Evolutionary conservation across 2,113 vertebrate genomes (phyloP).

Genomic region (Phalacrocorax brasilianus): DNA sequence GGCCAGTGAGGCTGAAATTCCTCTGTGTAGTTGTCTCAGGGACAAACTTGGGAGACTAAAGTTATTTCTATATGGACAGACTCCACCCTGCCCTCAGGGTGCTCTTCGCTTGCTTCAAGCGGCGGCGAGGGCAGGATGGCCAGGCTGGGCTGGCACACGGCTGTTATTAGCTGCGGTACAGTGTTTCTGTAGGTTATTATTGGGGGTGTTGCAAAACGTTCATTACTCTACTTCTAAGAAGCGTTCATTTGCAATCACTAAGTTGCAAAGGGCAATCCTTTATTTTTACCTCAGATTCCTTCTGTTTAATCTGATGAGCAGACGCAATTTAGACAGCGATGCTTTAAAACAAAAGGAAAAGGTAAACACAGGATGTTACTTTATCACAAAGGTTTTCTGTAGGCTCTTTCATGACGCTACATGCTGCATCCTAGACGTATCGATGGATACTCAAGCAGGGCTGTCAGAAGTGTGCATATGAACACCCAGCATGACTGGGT

Average conservation of each 20-base stretch:
- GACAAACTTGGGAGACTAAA: neutral
- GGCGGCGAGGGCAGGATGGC: neutral
- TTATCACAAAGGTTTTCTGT: neutral
- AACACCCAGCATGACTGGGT: neutral
- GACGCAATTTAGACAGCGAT: neutral
- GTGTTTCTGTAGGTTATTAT: neutral
- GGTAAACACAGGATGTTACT: neutral
- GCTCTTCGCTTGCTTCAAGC: neutral
- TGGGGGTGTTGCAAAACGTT: neutral
- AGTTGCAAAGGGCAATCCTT: neutral
- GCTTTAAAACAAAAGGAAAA: neutral
- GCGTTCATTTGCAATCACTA: neutral
- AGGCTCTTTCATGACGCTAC: neutral
- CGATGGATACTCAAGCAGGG: neutral
- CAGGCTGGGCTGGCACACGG: neutral
- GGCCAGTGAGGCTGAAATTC: neutral
- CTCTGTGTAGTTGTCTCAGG: neutral
- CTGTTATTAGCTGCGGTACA: neutral
- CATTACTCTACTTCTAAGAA: neutral
- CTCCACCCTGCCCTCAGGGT: neutral
- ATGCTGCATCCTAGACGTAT: no score
- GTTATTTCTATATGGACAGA: accelerated
- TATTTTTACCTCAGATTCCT: neutral
- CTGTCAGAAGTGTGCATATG: accelerated
- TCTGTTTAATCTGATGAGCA: neutral